These are phyloP conservation scores for Radopholus similis DNA, from an alignment of 1,140 invertebrate genomes.

Conservation along the genomic window DNA sequence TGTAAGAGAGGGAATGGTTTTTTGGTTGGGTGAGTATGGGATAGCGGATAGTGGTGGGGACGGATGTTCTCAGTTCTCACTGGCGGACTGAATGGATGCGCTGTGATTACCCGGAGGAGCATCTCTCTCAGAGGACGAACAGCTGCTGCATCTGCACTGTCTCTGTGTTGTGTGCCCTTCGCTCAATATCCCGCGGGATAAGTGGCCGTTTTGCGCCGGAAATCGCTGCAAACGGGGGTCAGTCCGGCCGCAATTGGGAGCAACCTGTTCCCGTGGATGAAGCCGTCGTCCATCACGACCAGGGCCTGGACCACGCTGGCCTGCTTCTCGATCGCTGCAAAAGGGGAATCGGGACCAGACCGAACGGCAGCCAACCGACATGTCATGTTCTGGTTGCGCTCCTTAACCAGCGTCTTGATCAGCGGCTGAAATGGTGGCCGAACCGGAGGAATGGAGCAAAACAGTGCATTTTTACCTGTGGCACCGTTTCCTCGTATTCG, in stretches of 20 bases:
- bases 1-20: neutral
- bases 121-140: too few relatives aligned
- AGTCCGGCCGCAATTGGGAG: neutral
- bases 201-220: slow-evolving; percentile 54
- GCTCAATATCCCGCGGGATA: slow-evolving; percentile 52
- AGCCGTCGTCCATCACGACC: slow-evolving; percentile 51
- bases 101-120: neutral
- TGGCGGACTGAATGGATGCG: neutral
- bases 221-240: slow-evolving; percentile 28
- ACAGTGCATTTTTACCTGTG: slow-evolving; percentile 17
- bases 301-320: slow-evolving; percentile 56
- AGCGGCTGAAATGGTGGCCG: slow-evolving; percentile 32
- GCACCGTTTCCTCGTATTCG: slow-evolving; percentile 68
- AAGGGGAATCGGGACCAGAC: neutral
- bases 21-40: neutral
- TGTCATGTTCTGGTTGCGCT: slow-evolving; percentile 49
- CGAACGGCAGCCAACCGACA: slow-evolving; percentile 3
- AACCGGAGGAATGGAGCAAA: neutral
- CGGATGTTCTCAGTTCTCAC: neutral
- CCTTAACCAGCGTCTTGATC: slow-evolving; percentile 30
- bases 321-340: slow-evolving; percentile 35
- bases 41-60: neutral
- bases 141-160: neutral
- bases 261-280: slow-evolving; percentile 54
- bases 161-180: neutral